Evolutionary conservation across 2,113 vertebrate species (phyloP).

Genomic region (Elanoides forficatus): DNA sequence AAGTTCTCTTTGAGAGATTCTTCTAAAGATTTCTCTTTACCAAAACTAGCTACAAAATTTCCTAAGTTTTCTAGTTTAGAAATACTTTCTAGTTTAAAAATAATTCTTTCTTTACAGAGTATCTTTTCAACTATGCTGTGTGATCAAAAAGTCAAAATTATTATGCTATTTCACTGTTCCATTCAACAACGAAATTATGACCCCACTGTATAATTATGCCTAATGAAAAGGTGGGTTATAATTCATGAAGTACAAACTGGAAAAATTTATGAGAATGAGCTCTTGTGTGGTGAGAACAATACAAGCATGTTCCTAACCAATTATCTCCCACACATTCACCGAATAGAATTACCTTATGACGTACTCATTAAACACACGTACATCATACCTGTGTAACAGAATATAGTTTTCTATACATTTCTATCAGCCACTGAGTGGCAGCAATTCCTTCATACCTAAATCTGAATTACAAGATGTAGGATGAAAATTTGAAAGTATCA

Average conservation of each 20-base stretch:
- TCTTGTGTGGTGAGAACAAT: not conserved
- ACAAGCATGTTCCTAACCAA: not conserved
- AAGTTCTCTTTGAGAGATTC: not conserved
- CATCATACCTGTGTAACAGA: not conserved
- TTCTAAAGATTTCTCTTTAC: not conserved
- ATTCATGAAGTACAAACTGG: not conserved
- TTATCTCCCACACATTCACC: not conserved
- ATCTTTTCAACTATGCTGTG: not conserved
- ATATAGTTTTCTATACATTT: not conserved
- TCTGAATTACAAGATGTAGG: not conserved
- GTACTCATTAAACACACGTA: not conserved
- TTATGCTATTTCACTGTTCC: not conserved
- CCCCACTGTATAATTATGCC: not conserved
- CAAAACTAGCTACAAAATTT: not conserved
- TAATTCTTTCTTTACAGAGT: not conserved
- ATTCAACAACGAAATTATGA: not conserved
- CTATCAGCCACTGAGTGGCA: conserved; percentile 49
- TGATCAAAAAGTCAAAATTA: not conserved
- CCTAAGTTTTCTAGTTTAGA: not conserved
- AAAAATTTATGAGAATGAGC: not conserved
- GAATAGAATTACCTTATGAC: not conserved
- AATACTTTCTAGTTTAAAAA: not conserved
- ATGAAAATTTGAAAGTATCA: not conserved
- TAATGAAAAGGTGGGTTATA: not conserved
- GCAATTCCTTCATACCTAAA: conserved; percentile 27